A percentile compares a stretch with the other conserved stretches of the same genome.
Evolutionary conservation across 2,888 invertebrate genomes (phyloP).

Genomic region (Diarsia rubi): DNA sequence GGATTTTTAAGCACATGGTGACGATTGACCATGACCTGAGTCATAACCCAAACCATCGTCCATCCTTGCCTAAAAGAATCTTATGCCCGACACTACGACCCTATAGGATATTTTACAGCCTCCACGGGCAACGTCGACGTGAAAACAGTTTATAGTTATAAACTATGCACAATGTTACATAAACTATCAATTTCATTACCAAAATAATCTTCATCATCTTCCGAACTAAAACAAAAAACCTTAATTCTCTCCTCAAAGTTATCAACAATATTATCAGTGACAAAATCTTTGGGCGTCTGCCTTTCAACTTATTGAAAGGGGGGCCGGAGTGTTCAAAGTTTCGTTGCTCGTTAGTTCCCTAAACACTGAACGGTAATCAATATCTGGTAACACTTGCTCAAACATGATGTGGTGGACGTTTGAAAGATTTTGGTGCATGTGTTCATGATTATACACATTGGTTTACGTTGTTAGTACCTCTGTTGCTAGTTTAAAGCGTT

Average conservation of each 20-base stretch:
- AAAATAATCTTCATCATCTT: slow-evolving; percentile 17
- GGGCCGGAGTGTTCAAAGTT: slow-evolving; percentile 46
- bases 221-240: slow-evolving; percentile 37
- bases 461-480: not conserved
- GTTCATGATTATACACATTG: slow-evolving; percentile 4
- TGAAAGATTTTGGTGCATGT: slow-evolving; percentile 1
- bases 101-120: not conserved
- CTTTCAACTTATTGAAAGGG: slow-evolving; percentile 44
- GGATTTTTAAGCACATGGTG: not conserved
- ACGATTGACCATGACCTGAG: not conserved
- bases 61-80: too few relatives aligned
- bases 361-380: slow-evolving; percentile 57
- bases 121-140: not conserved
- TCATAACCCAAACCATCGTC: not conserved
- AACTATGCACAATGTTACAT: not conserved
- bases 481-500: not conserved
- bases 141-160: not conserved
- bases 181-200: slow-evolving; percentile 17
- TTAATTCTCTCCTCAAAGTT: slow-evolving; percentile 33
- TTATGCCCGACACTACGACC: not conserved
- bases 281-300: slow-evolving; percentile 41
- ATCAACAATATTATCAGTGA: slow-evolving; percentile 40
- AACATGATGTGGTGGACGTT: slow-evolving; percentile 30
- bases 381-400: slow-evolving; percentile 39
- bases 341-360: slow-evolving; percentile 46